These are phyloP conservation scores for Phrynocephalus forsythii DNA, from an alignment of 2,797 vertebrate genomes.

Conservation along the genomic window DNA sequence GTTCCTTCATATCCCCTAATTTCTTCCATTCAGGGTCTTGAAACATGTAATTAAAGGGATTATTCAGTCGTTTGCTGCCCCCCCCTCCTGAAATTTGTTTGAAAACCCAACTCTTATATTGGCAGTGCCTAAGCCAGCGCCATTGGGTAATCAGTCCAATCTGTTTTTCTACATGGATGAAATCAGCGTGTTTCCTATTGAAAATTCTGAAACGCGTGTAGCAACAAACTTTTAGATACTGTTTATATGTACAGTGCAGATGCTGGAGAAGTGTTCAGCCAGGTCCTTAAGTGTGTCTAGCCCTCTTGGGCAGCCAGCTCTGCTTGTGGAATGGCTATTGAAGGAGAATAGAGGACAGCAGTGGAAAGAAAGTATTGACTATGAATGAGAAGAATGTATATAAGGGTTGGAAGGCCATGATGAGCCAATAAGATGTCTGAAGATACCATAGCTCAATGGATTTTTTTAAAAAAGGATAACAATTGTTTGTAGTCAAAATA, in stretches of 20 bases:
- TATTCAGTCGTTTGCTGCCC: constrained; percentile 67
- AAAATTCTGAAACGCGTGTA: constrained; percentile 7
- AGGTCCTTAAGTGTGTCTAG: not conserved
- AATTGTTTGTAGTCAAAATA: not conserved
- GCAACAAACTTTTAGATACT: not conserved
- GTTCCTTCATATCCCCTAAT: constrained; percentile 74
- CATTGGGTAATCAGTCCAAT: constrained; percentile 74
- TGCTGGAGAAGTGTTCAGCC: not conserved
- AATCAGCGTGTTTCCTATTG: constrained; percentile 44
- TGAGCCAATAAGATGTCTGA: not conserved
- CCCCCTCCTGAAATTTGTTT: constrained; percentile 69
- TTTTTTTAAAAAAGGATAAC: constrained; percentile 10
- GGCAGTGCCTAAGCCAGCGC: constrained; percentile 72
- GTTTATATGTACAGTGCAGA: not conserved
- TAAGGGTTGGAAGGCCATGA: not conserved
- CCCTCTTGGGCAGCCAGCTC: not conserved
- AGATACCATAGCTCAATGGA: not conserved
- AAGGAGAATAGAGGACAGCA: too few species aligned
- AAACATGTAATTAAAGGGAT: constrained; percentile 77
- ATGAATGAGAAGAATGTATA: not conserved
- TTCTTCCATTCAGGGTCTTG: constrained; percentile 77
- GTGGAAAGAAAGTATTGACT: not conserved
- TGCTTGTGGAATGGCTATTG: not conserved
- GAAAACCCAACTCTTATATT: constrained; percentile 75
- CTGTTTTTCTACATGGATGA: constrained; percentile 72